These are phyloP conservation scores for Enteromius unitaeniatus DNA, from an alignment of 2,797 vertebrate genomes.

Conservation along the genomic window DNA sequence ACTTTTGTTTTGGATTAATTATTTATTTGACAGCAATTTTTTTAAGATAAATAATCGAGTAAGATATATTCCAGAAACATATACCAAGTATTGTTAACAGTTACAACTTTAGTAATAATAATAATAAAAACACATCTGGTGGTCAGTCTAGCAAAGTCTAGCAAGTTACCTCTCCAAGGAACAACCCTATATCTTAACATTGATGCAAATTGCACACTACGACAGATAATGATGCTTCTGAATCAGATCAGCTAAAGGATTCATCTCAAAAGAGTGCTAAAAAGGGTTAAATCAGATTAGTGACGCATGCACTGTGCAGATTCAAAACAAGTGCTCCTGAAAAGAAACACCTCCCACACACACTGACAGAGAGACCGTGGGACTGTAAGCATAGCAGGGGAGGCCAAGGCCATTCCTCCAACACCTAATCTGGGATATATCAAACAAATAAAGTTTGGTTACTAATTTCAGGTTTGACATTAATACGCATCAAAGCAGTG, in stretches of 20 bases:
- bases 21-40: too few species aligned
- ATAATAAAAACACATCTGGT: neutral
- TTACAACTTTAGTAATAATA: neutral
- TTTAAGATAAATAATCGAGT: neutral
- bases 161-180: neutral
- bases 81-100: too few species aligned
- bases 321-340: conserved; percentile 12
- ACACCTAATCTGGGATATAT: neutral
- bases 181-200: neutral
- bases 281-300: neutral
- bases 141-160: neutral
- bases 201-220: neutral
- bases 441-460: neutral
- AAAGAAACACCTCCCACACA: conserved; percentile 8
- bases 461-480: neutral
- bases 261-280: neutral
- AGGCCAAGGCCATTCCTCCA: conserved; percentile 21
- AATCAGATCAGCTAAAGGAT: neutral
- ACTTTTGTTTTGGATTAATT: too few species aligned
- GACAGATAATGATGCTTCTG: neutral
- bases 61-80: neutral
- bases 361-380: neutral
- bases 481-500: neutral
- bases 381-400: neutral
- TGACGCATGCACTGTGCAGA: neutral